These are phyloP conservation scores for Helicoverpa zea DNA, from an alignment of 1,140 invertebrate genomes.

Conservation along the genomic window DNA sequence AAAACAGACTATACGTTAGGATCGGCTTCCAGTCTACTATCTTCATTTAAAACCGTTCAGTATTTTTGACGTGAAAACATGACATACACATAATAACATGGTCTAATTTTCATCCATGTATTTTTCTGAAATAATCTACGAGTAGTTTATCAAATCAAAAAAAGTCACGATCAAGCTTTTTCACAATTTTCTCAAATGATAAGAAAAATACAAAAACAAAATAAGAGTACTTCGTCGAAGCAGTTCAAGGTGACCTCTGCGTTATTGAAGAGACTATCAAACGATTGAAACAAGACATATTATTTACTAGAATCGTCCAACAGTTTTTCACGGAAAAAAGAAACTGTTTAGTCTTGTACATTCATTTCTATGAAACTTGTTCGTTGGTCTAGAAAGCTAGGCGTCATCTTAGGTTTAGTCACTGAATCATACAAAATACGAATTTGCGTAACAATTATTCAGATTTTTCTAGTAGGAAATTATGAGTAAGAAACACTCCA, in stretches of 20 bases:
- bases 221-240: conserved; percentile 6
- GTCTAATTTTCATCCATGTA: neutral
- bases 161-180: neutral
- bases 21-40: no score
- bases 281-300: conserved; percentile 6
- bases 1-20: no score
- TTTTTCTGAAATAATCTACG: neutral
- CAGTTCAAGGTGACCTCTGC: conserved; percentile 17
- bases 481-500: no score
- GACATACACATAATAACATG: no score
- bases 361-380: neutral
- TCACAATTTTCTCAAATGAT: conserved; percentile 8
- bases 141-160: neutral
- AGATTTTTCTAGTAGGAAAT: no score
- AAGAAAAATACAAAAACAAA: conserved; percentile 15
- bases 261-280: conserved; percentile 14
- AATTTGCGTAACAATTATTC: no score
- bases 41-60: no score
- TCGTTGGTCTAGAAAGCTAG: neutral
- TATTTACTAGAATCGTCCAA: neutral
- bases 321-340: neutral
- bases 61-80: no score
- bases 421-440: no score
- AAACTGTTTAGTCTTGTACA: neutral
- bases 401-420: no score